These are phyloP conservation scores for Heterodera schachtii DNA, from an alignment of 1,140 invertebrate genomes.

Conservation along the genomic window DNA sequence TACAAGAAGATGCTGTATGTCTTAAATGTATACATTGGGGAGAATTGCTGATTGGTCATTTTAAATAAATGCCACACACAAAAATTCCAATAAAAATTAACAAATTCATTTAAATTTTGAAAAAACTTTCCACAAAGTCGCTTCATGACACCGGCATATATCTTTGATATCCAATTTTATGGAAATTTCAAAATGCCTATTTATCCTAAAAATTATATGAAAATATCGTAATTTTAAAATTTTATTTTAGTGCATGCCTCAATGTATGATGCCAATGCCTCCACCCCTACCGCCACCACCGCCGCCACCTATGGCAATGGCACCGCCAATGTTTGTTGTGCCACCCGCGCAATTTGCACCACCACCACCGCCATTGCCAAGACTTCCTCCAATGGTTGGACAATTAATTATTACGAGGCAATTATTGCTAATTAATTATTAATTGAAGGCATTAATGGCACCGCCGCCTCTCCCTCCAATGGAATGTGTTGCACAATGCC, in stretches of 20 bases:
- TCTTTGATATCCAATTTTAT: too few species aligned
- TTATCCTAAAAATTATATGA: not conserved
- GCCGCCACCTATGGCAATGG: not conserved
- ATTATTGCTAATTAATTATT: not conserved
- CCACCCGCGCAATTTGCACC: not conserved
- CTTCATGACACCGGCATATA: too few species aligned
- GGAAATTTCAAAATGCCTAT: too few species aligned
- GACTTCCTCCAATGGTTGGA: not conserved
- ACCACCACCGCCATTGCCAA: not conserved
- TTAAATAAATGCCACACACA: too few species aligned
- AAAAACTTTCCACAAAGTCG: too few species aligned
- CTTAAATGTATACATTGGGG: too few species aligned
- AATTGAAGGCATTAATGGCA: not conserved
- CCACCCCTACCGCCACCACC: constrained; percentile 2
- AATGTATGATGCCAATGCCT: not conserved
- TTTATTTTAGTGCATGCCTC: not conserved
- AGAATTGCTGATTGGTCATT: too few species aligned
- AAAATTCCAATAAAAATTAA: too few species aligned
- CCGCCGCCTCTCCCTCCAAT: not conserved
- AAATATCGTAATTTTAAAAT: not conserved
- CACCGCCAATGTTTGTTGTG: constrained; percentile 16
- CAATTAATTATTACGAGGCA: not conserved
- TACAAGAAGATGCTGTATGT: too few species aligned
- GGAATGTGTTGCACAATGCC: constrained; percentile 3
- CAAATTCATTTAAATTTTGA: too few species aligned